phyloP scores from a whole-genome alignment of 2,113 vertebrate genomes.

The Indri indri region DNA sequence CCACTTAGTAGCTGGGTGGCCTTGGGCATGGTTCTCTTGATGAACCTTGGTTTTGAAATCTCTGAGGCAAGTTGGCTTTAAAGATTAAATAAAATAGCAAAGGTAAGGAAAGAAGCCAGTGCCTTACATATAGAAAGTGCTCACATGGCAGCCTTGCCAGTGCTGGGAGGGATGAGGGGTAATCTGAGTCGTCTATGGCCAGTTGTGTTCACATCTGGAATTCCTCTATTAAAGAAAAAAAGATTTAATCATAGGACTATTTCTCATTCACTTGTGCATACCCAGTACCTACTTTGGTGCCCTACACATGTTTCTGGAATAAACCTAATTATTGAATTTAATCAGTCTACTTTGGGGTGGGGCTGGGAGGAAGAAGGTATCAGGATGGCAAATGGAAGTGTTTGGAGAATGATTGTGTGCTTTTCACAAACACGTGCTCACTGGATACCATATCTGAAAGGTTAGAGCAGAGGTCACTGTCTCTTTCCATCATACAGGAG shows the following conservation, averaged over 20 bases:
- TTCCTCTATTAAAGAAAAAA: neutral
- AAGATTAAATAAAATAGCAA: neutral
- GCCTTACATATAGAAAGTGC: neutral
- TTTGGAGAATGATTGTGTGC: too few species aligned
- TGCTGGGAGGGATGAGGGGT: accelerated
- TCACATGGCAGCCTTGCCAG: accelerated
- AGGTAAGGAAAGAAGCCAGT: neutral
- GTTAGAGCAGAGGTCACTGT: neutral
- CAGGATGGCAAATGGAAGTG: neutral
- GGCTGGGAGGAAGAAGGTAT: neutral
- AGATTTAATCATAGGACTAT: neutral
- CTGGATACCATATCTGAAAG: neutral
- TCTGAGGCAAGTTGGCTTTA: neutral
- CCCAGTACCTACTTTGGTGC: neutral
- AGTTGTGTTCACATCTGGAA: neutral
- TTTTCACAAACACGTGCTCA: neutral
- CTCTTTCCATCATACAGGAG: neutral
- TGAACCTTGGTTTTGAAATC: neutral
- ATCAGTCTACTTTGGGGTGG: neutral
- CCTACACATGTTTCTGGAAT: neutral
- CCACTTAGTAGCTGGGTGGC: neutral
- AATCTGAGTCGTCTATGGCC: neutral
- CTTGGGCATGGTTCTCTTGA: neutral
- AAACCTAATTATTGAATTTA: neutral
- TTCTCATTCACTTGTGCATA: neutral